phyloP scores from a whole-genome alignment of 1,140 invertebrate genomes.

The Trichoplusia ni region DNA sequence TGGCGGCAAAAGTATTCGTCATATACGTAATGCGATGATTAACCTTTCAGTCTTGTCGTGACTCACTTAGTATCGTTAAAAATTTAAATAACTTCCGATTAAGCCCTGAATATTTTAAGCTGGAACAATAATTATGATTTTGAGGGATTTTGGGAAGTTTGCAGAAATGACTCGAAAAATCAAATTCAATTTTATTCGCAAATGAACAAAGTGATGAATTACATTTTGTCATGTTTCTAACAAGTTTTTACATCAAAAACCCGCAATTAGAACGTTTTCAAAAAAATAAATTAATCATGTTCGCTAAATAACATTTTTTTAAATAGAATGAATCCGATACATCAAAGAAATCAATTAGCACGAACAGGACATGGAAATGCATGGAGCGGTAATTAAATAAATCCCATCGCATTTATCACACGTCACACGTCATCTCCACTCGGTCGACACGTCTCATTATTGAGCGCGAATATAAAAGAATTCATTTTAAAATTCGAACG shows the following conservation, averaged over 20 bases:
- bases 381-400: constrained; percentile 12
- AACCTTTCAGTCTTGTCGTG: background rate
- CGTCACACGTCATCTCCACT: constrained; percentile 43
- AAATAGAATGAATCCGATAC: constrained; percentile 10
- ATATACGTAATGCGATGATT: constrained; percentile 1
- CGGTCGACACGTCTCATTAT: constrained; percentile 56
- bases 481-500: constrained; percentile 14
- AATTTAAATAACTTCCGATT: constrained; percentile 5
- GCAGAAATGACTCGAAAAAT: too few relatives aligned
- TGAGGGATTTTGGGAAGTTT: too few relatives aligned
- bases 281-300: background rate
- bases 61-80: background rate
- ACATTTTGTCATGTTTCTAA: too few relatives aligned
- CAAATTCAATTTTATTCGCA: too few relatives aligned
- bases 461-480: constrained; percentile 38
- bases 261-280: too few relatives aligned
- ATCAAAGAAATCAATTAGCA: constrained; percentile 33
- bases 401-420: constrained; percentile 35
- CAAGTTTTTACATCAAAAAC: too few relatives aligned
- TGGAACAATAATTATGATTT: too few relatives aligned
- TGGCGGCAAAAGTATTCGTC: constrained; percentile 4
- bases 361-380: constrained; percentile 10
- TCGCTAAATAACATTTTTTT: constrained; percentile 4
- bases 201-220: too few relatives aligned
- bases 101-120: background rate